Percentiles rank a stretch among this genome's conserved stretches.
Conservation (phyloP, 2,797 vertebrate genomes). For the Leptatherina wallacei region DNA sequence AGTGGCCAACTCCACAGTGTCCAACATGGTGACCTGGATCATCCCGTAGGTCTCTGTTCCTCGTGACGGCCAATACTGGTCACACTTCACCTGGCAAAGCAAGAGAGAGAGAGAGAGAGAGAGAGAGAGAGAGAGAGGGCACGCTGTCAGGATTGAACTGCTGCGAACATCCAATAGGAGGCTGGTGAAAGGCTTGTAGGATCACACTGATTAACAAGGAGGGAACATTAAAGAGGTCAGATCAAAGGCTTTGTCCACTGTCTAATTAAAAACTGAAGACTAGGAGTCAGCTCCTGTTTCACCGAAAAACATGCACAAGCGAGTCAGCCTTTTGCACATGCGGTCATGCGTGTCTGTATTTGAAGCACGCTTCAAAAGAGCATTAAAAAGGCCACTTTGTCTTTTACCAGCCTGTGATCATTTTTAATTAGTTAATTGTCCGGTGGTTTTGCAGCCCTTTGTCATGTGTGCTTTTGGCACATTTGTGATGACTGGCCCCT, state of each 20-base stretch:
- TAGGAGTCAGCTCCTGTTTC: conserved; percentile 42
- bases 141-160: conserved; percentile 54
- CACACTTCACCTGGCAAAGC: conserved; percentile 91
- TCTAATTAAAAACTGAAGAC: conserved; percentile 73
- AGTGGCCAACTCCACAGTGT: conserved; percentile 93
- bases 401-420: conserved; percentile 60
- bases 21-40: conserved; percentile 94
- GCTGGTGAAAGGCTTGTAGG: conserved; percentile 49
- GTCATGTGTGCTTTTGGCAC: conserved; percentile 50
- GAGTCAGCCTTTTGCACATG: conserved; percentile 27
- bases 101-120: conserved; percentile 51
- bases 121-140: conserved; percentile 48
- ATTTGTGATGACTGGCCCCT: conserved; percentile 43
- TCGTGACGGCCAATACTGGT: conserved; percentile 94
- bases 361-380: conserved; percentile 59
- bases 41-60: conserved; percentile 87
- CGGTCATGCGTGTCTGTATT: conserved; percentile 44
- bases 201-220: conserved; percentile 72
- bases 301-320: conserved; percentile 14
- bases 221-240: conserved; percentile 65
- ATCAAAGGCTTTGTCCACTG: conserved; percentile 64
- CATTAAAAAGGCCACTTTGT: conserved; percentile 61
- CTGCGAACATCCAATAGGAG: conserved; percentile 34
- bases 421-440: conserved; percentile 69
- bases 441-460: conserved; percentile 53